Conservation (phyloP, 2,113 vertebrate species). For the Semicossyphus pulcher region DNA sequence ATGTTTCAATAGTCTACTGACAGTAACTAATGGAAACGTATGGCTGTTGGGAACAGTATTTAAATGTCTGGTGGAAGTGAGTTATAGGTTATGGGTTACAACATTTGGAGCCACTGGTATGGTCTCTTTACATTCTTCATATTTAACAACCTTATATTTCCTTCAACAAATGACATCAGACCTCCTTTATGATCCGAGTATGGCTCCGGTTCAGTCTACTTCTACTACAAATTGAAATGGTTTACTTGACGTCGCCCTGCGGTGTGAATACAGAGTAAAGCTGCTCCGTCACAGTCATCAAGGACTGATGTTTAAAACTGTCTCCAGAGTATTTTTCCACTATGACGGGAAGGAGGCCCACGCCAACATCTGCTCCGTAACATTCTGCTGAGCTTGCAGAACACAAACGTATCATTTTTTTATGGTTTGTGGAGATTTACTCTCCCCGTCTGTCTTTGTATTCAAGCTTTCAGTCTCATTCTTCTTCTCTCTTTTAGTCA, state of each 20-base stretch:
- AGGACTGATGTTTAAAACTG: conserved; percentile 19
- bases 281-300: not conserved
- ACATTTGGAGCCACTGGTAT: too few species aligned
- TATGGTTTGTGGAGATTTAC: conserved; percentile 28
- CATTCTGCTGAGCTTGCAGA: conserved; percentile 57
- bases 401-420: conserved; percentile 36
- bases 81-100: too few species aligned
- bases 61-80: too few species aligned
- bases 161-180: too few species aligned
- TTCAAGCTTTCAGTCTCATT: not conserved
- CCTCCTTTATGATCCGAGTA: too few species aligned
- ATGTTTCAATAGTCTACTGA: too few species aligned
- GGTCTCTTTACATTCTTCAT: too few species aligned
- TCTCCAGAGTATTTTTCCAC: conserved; percentile 49
- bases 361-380: conserved; percentile 54
- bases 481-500: not conserved
- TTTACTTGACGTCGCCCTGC: conserved; percentile 18
- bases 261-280: not conserved
- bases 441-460: not conserved
- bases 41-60: too few species aligned
- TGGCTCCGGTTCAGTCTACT: too few species aligned
- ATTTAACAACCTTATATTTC: too few species aligned
- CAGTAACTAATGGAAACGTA: too few species aligned
- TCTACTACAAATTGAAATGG: not conserved
- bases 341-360: conserved; percentile 31